Evolutionary conservation across 2,113 vertebrate genomes (phyloP), one percentile per base, ranked within the genome.

Genomic region (Abramis brama): DNA sequence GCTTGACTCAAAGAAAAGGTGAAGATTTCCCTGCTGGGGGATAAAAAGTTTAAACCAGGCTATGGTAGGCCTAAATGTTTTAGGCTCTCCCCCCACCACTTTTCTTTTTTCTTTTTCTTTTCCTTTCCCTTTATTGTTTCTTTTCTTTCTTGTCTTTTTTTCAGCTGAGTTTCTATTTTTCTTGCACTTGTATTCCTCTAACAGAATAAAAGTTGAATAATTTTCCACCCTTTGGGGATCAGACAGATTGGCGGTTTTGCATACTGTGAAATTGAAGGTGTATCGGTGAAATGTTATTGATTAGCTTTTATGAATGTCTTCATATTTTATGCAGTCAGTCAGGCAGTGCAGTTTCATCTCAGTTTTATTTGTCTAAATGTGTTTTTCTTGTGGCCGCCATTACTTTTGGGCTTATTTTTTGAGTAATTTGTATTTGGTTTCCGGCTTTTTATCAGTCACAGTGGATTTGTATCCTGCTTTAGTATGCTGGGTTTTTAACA

Each of bases 271-370:
- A 25, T 79, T 39, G n/a, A 62, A 80, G 36, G 36, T 64, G 39
- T 47, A 64, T 64, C 59, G 5, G 23, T 47, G 39, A 64, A 45
- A 64, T 80, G 43, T 62, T 25, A 43, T 79, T 79, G 33, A 60
- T 43, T 39, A 25, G 21, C 57, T n/a, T 60, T 43, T 60, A 79
- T 57, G 76, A 59, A 60, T 21, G 27, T 64, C 43, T 62, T 45
- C 36, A 80, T 66, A 64, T 66, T 64, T 75, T 75, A 75, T 47
- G 12, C 71, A 80, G 27, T 80, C 59, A 64, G n/a, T 80, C 36
- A 64, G 23, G 60, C 64, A 79, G 25, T 39, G 33, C 55, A 43
- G 59, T 25, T 60, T 15, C n/a, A 12, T 43, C 55, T 39, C 68
- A 39, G 23, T 60, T 60, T 64, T 64, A 45, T 80, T 39, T 79